These are phyloP conservation scores for Eidolon dupreanum DNA, from an alignment of 2,797 vertebrate genomes.

Conservation along the genomic window DNA sequence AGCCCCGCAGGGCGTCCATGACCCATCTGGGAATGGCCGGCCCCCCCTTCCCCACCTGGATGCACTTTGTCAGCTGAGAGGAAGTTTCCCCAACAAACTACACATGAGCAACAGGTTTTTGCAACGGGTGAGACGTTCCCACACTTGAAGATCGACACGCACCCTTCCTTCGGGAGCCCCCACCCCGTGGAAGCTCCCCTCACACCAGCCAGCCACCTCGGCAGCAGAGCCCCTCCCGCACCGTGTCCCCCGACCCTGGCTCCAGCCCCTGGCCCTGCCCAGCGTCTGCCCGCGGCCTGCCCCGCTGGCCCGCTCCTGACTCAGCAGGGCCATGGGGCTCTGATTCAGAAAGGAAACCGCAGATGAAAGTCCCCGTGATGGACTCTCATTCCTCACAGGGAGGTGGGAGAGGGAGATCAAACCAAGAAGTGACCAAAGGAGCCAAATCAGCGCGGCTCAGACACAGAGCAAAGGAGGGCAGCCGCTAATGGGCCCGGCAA, in stretches of 20 bases:
- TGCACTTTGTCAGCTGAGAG: not conserved
- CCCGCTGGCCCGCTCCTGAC: not conserved
- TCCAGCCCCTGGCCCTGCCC: not conserved
- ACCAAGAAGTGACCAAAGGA: not conserved
- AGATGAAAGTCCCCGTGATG: not conserved
- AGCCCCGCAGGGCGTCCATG: rapidly evolving
- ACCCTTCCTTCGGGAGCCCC: not conserved
- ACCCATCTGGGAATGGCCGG: not conserved
- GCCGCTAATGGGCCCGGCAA: not conserved
- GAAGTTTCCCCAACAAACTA: not conserved
- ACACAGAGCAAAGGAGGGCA: not conserved
- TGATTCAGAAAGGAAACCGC: not conserved
- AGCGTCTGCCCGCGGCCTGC: not conserved
- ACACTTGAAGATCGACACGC: rapidly evolving
- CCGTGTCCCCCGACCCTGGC: not conserved
- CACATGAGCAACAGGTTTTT: rapidly evolving
- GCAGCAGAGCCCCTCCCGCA: not conserved
- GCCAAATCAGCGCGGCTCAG: not conserved
- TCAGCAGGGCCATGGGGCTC: rapidly evolving
- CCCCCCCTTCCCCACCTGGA: not conserved
- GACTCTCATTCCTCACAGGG: rapidly evolving
- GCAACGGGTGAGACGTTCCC: not conserved
- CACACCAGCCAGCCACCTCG: not conserved
- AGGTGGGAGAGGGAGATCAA: not conserved
- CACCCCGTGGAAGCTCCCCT: not conserved